These are phyloP conservation scores for Melanotaenia trifasciata DNA, from an alignment of 2,797 vertebrate genomes.

Conservation along the genomic window DNA sequence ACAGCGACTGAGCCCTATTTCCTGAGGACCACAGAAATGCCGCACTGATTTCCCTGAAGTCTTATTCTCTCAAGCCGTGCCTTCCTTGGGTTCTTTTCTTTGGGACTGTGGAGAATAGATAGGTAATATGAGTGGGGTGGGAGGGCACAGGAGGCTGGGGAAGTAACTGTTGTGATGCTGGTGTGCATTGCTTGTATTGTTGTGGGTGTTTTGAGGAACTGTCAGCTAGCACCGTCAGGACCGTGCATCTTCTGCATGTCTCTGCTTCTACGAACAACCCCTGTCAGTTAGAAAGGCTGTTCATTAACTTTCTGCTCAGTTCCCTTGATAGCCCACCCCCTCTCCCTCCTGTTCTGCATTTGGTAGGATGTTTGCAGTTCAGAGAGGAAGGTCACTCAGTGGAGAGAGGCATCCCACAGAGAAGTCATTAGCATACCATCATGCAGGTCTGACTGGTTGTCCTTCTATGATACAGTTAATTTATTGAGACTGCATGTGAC, in stretches of 20 bases:
- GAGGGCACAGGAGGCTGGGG: slow-evolving; percentile 5
- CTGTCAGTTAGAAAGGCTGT: slow-evolving; percentile 41
- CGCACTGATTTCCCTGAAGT: slow-evolving; percentile 68
- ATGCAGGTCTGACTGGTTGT: slow-evolving; percentile 11
- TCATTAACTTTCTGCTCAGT: slow-evolving; percentile 49
- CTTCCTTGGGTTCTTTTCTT: slow-evolving; percentile 35
- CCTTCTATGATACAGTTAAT: slow-evolving; percentile 5
- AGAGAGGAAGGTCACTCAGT: slow-evolving; percentile 56
- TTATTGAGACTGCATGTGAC: background rate
- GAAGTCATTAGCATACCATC: slow-evolving; percentile 53
- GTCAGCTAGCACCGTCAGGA: slow-evolving; percentile 4
- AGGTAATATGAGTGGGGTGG: slow-evolving; percentile 19
- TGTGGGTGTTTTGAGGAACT: slow-evolving; percentile 1
- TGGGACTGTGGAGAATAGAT: background rate
- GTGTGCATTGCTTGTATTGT: background rate
- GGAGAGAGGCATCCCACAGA: slow-evolving; percentile 37
- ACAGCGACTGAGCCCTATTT: slow-evolving; percentile 29
- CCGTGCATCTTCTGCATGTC: slow-evolving; percentile 11
- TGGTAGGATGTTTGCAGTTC: slow-evolving; percentile 37
- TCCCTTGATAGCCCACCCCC: slow-evolving; percentile 6
- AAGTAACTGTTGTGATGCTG: background rate
- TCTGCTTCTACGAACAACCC: slow-evolving; percentile 17
- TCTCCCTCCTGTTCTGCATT: slow-evolving; percentile 11
- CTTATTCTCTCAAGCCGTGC: slow-evolving; percentile 48
- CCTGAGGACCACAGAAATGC: slow-evolving; percentile 31